Evolutionary conservation across 2,888 invertebrate genomes (phyloP).

Genomic region (Callimorpha dominula): DNA sequence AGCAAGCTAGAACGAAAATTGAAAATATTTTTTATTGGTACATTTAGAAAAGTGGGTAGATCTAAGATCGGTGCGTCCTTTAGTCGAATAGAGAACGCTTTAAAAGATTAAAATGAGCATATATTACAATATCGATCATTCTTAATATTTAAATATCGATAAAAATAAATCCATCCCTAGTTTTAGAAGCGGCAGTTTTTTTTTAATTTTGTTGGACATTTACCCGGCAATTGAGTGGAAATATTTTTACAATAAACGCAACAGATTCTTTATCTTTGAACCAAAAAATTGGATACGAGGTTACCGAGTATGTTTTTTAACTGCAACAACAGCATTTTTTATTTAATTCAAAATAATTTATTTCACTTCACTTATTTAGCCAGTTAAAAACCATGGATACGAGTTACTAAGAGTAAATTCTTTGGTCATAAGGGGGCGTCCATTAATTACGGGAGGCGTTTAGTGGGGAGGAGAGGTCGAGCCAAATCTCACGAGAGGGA

Average conservation of each 20-base stretch:
- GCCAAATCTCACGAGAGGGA: too few relatives aligned
- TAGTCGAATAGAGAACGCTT: neutral
- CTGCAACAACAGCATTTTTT: neutral
- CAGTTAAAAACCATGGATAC: neutral
- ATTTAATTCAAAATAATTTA: neutral
- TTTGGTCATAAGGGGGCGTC: neutral
- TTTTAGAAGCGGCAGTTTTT: too few relatives aligned
- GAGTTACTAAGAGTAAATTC: neutral
- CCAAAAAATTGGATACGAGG: neutral
- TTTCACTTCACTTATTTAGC: neutral
- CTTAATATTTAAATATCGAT: too few relatives aligned
- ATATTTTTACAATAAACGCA: too few relatives aligned
- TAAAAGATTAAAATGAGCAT: conserved; percentile 17
- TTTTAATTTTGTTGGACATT: too few relatives aligned
- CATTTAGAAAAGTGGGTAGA: conserved; percentile 5
- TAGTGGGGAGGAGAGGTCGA: too few relatives aligned
- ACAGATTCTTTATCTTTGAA: too few relatives aligned
- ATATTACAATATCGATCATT: neutral
- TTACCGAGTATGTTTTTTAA: neutral
- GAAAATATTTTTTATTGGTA: conserved; percentile 15
- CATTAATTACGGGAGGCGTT: too few relatives aligned
- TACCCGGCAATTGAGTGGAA: too few relatives aligned
- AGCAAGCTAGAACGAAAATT: conserved; percentile 65
- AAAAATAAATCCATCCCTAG: too few relatives aligned
- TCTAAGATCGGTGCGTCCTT: neutral